Evolutionary conservation across 2,113 vertebrate genomes (phyloP).

Genomic region (Pelobates fuscus): DNA sequence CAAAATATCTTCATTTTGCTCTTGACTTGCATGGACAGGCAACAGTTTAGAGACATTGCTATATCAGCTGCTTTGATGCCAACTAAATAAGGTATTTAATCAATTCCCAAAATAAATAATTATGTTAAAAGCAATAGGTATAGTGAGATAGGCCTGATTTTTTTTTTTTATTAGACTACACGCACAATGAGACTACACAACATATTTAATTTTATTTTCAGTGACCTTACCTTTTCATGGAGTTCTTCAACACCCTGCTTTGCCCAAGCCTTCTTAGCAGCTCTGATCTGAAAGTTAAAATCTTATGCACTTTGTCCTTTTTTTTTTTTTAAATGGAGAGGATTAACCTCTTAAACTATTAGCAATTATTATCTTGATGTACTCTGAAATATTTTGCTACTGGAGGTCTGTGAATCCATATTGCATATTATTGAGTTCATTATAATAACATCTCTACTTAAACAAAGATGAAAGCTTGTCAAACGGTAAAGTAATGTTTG

Average conservation of each 20-base stretch:
- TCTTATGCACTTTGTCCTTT: slow-evolving; percentile 3
- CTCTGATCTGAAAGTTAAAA: slow-evolving; percentile 16
- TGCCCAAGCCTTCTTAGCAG: background rate
- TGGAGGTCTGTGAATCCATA: background rate
- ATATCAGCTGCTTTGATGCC: too few relatives aligned
- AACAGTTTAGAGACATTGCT: too few relatives aligned
- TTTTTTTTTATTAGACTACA: too few relatives aligned
- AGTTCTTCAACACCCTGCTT: slow-evolving; percentile 30
- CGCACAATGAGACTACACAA: too few relatives aligned
- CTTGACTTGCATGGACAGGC: too few relatives aligned
- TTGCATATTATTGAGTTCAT: background rate
- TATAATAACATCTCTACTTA: slow-evolving; percentile 52
- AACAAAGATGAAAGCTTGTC: slow-evolving; percentile 77
- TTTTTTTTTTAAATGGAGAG: background rate
- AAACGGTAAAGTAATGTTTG: slow-evolving; percentile 68
- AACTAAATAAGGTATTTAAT: too few relatives aligned
- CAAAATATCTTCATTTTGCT: too few relatives aligned
- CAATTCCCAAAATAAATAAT: too few relatives aligned
- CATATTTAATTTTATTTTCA: too few relatives aligned
- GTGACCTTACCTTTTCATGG: slow-evolving; percentile 63
- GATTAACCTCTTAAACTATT: background rate
- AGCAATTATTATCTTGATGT: background rate
- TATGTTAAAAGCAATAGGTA: too few relatives aligned
- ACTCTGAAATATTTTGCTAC: background rate
- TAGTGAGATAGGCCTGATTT: too few relatives aligned